A percentile compares a stretch with the other conserved stretches of the same genome.
These are phyloP conservation scores for Dryobotodes eremita DNA, from an alignment of 2,888 invertebrate species.

Conservation along the genomic window DNA sequence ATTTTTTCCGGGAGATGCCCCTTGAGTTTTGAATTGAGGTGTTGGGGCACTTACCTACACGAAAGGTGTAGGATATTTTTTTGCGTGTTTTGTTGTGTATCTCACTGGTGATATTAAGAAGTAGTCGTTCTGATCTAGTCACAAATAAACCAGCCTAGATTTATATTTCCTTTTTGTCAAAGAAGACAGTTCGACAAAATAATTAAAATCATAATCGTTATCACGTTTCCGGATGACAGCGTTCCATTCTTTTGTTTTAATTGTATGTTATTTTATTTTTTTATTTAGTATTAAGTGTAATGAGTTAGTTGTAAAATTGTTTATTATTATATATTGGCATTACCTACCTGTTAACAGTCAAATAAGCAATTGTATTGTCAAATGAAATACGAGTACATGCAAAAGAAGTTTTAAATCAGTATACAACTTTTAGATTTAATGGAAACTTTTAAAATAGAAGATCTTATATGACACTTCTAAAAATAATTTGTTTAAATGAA, in stretches of 20 bases:
- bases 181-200: neutral
- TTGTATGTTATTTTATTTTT: neutral
- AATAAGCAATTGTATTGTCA: neutral
- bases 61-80: neutral
- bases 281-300: neutral
- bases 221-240: neutral
- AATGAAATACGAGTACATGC: neutral
- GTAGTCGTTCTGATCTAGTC: neutral
- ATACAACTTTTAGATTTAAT: no score
- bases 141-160: neutral
- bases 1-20: conserved; percentile 5
- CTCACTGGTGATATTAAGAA: neutral
- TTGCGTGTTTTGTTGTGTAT: neutral
- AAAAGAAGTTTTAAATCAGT: neutral
- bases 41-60: conserved; percentile 3
- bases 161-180: no score
- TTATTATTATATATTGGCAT: neutral
- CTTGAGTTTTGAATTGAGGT: neutral
- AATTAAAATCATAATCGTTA: neutral
- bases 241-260: no score
- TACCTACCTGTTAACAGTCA: neutral
- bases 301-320: neutral
- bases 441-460: neutral
- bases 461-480: no score
- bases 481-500: neutral